phyloP scores from a whole-genome alignment of 2,113 vertebrate genomes.

The Larimichthys crocea region DNA sequence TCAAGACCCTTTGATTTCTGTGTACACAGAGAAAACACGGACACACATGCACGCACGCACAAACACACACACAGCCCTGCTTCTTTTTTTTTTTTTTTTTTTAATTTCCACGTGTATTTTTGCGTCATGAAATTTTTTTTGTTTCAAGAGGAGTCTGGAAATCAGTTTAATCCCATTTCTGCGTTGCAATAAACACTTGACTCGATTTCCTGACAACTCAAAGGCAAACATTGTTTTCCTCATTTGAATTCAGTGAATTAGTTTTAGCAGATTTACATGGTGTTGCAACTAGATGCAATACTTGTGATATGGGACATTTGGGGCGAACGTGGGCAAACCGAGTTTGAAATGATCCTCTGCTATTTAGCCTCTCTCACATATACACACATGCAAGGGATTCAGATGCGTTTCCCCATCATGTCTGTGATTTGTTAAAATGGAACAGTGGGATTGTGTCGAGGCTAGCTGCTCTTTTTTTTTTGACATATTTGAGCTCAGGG shows the following conservation, averaged over 20 bases:
- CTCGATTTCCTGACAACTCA: slow-evolving; percentile 54
- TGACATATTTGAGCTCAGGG: slow-evolving; percentile 17
- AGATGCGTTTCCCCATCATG: background rate
- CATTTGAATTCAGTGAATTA: slow-evolving; percentile 47
- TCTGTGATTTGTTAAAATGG: slow-evolving; percentile 38
- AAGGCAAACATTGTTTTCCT: slow-evolving; percentile 48
- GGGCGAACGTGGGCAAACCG: slow-evolving; percentile 27
- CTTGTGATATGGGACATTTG: slow-evolving; percentile 36
- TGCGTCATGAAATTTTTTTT: slow-evolving; percentile 29
- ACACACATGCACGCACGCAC: slow-evolving; percentile 6
- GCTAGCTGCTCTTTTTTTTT: slow-evolving; percentile 31
- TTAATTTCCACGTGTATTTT: background rate
- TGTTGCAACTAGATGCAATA: slow-evolving; percentile 52
- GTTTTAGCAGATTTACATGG: slow-evolving; percentile 48
- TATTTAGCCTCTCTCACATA: slow-evolving; percentile 9
- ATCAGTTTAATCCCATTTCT: slow-evolving; percentile 46
- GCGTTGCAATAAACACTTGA: slow-evolving; percentile 53
- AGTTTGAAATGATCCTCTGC: slow-evolving; percentile 36
- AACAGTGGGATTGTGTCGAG: slow-evolving; percentile 14
- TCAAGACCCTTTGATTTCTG: slow-evolving; percentile 78
- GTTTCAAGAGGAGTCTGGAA: background rate
- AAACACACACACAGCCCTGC: slow-evolving; percentile 17
- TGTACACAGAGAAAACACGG: slow-evolving; percentile 43
- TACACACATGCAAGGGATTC: background rate
- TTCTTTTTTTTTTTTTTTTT: too few species aligned